These are phyloP conservation scores for Corythornis leucogaster DNA, from an alignment of 2,797 vertebrate genomes.

Conservation along the genomic window DNA sequence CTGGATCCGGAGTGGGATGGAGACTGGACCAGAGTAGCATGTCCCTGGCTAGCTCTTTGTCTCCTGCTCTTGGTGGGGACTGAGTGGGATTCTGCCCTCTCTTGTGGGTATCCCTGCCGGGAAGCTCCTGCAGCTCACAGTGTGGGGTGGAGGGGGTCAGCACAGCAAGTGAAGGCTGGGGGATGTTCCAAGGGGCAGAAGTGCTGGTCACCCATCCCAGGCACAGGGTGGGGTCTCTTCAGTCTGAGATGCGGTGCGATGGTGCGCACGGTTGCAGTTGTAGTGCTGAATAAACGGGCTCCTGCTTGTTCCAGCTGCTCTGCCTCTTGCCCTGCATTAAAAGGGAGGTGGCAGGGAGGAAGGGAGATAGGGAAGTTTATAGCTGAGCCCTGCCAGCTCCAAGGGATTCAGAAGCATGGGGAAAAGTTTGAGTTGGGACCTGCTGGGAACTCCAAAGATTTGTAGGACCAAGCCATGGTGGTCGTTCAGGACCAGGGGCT, in stretches of 20 bases:
- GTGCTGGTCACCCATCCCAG: fast-evolving
- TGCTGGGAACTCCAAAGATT: neutral
- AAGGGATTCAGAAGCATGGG: fast-evolving
- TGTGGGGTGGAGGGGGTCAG: neutral
- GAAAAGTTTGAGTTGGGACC: neutral
- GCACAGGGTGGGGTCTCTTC: fast-evolving
- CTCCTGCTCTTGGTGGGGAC: neutral
- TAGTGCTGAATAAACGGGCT: fast-evolving
- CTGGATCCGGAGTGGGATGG: fast-evolving
- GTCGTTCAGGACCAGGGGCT: fast-evolving
- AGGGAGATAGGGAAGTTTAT: neutral
- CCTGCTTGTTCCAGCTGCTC: neutral
- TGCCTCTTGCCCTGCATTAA: neutral
- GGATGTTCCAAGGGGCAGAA: fast-evolving
- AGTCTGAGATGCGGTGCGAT: fast-evolving
- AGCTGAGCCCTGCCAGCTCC: neutral
- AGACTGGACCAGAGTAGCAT: neutral
- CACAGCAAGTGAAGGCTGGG: neutral
- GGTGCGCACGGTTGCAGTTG: neutral
- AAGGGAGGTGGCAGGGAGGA: neutral
- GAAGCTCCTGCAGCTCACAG: neutral
- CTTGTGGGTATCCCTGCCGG: neutral
- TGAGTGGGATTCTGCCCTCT: neutral
- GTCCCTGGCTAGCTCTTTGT: neutral
- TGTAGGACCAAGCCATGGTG: neutral